A percentile compares a stretch with the other conserved stretches of the same genome.
These are phyloP conservation scores for Rousettus madagascariensis DNA, from an alignment of 2,797 vertebrate species.

Conservation along the genomic window DNA sequence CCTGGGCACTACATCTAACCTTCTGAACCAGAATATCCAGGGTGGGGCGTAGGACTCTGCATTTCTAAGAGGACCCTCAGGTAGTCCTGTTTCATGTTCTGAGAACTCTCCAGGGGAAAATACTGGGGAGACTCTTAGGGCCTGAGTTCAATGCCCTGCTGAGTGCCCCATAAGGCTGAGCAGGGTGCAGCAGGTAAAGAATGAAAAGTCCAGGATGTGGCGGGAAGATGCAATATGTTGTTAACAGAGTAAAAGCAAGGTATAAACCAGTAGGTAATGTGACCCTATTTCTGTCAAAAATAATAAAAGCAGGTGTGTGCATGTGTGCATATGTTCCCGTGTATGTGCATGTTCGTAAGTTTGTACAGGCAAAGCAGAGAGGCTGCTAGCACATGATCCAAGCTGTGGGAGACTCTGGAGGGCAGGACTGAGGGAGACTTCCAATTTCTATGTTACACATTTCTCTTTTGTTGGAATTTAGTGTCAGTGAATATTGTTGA, in stretches of 20 bases:
- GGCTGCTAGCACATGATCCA: background rate
- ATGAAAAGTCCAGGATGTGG: accelerated
- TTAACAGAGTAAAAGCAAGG: background rate
- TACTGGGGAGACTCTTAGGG: background rate
- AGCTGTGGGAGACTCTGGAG: background rate
- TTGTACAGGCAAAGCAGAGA: background rate
- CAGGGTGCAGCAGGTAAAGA: background rate
- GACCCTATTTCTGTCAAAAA: background rate
- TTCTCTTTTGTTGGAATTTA: background rate
- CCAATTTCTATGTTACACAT: background rate
- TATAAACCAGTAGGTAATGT: background rate
- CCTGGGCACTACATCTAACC: background rate
- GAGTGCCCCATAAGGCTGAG: background rate
- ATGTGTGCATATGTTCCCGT: background rate
- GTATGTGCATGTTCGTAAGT: background rate
- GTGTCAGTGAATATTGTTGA: background rate
- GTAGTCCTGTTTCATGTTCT: background rate
- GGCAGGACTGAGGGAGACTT: no score
- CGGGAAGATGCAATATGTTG: background rate
- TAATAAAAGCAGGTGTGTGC: background rate
- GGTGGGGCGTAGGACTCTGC: background rate
- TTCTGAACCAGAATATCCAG: background rate
- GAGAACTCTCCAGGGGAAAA: background rate
- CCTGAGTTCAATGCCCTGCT: background rate
- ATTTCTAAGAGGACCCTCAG: background rate